A percentile compares a stretch with the other conserved stretches of the same genome.
Evolutionary conservation across 23 tunicate species (phyloP).

Genomic region (Corella eumyota): DNA sequence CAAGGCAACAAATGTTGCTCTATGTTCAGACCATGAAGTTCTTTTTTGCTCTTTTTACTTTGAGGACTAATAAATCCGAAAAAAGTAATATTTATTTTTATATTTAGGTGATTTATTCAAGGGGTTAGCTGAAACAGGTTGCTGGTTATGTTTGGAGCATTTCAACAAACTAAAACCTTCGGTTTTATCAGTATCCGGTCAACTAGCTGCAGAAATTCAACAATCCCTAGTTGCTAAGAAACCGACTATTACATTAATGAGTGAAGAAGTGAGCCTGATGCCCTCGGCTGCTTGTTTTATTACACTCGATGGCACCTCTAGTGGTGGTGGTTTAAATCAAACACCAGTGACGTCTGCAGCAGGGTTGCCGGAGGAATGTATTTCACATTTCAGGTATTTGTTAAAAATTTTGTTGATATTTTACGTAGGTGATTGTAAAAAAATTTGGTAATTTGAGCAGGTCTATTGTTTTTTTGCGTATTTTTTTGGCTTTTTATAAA

Average conservation of each 20-base stretch:
- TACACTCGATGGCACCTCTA: conserved; percentile 27
- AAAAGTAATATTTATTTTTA: too few species aligned
- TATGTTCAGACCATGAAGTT: too few species aligned
- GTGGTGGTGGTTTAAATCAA: background rate
- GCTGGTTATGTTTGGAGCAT: conserved; percentile 60
- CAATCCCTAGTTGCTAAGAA: conserved; percentile 34
- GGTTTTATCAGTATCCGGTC: conserved; percentile 65
- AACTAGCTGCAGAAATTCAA: conserved; percentile 49
- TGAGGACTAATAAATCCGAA: too few species aligned
- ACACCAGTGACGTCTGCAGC: background rate
- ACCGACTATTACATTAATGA: conserved; percentile 45
- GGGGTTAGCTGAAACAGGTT: conserved; percentile 83
- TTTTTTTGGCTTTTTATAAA: too few species aligned
- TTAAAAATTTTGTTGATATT: too few species aligned
- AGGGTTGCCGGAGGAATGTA: conserved; percentile 42
- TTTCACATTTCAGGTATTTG: conserved; percentile 57
- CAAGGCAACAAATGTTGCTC: too few species aligned
- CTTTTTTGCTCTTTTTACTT: too few species aligned
- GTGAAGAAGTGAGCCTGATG: conserved; percentile 66
- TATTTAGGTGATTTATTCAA: conserved; percentile 85
- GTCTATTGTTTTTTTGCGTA: too few species aligned
- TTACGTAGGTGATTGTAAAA: too few species aligned
- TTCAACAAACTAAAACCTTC: conserved; percentile 28
- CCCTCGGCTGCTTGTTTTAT: conserved; percentile 72
- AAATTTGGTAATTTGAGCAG: too few species aligned